These are phyloP conservation scores for Lithophane leautieri DNA, from an alignment of 2,888 invertebrate species.

Conservation along the genomic window DNA sequence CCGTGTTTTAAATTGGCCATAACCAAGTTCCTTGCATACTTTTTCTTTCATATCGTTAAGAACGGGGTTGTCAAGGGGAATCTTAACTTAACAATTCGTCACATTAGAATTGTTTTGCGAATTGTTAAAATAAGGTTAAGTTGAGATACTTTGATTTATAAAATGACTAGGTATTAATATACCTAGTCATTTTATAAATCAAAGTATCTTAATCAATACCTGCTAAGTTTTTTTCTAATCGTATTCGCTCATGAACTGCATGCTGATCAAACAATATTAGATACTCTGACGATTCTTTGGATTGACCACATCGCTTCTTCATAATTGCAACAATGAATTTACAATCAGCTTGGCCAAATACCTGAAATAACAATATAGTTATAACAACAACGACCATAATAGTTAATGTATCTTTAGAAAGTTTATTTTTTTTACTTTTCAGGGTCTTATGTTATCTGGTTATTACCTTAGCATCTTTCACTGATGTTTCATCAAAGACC, in stretches of 20 bases:
- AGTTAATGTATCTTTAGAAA: neutral
- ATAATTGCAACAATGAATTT: slow-evolving; percentile 92
- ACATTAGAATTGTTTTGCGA: no score
- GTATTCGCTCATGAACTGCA: slow-evolving; percentile 95
- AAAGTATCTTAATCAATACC: slow-evolving; percentile 79
- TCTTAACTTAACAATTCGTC: neutral
- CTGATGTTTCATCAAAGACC: slow-evolving; percentile 77
- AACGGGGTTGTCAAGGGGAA: neutral
- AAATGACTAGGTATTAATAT: no score
- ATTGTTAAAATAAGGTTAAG: no score
- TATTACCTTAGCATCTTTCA: slow-evolving; percentile 78
- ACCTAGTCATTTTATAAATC: neutral
- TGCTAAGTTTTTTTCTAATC: slow-evolving; percentile 92
- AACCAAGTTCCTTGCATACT: neutral
- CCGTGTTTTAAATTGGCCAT: neutral
- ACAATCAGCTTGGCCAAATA: slow-evolving; percentile 94
- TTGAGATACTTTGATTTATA: no score
- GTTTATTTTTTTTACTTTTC: no score
- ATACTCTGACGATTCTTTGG: slow-evolving; percentile 81
- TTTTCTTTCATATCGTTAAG: neutral
- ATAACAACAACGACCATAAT: no score
- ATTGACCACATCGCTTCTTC: slow-evolving; percentile 66
- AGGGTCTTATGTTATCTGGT: no score
- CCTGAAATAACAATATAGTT: slow-evolving; percentile 79
- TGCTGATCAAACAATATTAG: slow-evolving; percentile 96